Evolutionary conservation across 2,113 vertebrate species (phyloP).

Genomic region (Crotophaga sulcirostris): DNA sequence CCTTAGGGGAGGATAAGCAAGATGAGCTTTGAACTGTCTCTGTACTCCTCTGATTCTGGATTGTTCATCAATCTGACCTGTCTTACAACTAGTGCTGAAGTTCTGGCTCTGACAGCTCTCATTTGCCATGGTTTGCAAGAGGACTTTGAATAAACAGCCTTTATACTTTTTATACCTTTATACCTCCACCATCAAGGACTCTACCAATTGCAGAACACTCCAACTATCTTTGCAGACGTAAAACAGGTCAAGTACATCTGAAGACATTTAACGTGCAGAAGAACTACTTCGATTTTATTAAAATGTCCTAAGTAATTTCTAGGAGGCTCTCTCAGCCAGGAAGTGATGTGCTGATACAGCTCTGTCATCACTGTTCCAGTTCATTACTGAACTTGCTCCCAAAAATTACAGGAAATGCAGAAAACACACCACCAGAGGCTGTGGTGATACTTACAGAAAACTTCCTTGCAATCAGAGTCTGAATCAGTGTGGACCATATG

Average conservation of each 20-base stretch:
- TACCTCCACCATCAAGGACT: not conserved
- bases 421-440: not conserved
- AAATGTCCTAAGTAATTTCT: not conserved
- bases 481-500: not conserved
- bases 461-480: not conserved
- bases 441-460: not conserved
- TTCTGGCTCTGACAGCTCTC: not conserved
- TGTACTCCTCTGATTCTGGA: not conserved
- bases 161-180: not conserved
- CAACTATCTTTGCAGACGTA: not conserved
- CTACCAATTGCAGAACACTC: not conserved
- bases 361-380: not conserved
- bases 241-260: not conserved
- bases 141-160: not conserved
- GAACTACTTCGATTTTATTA: not conserved
- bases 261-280: not conserved
- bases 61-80: not conserved
- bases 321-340: not conserved
- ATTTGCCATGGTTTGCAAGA: not conserved
- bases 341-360: not conserved
- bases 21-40: not conserved
- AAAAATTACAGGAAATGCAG: not conserved
- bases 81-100: not conserved
- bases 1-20: not conserved
- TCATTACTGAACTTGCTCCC: not conserved